Conservation (phyloP, 2,888 invertebrate species). For the Koerneria pararmatus region DNA sequence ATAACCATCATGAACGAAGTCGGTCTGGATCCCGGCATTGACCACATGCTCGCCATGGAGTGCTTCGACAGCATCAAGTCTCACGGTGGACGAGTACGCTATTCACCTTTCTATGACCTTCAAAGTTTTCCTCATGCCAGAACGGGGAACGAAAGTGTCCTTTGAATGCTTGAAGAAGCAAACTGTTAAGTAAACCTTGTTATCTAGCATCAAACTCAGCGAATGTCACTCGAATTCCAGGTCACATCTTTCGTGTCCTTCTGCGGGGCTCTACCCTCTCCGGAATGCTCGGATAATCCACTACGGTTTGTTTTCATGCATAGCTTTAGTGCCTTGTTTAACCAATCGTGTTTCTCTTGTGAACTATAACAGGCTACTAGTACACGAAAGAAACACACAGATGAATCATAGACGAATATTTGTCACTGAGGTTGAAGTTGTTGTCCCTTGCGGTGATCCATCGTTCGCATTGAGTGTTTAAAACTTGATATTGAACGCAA, state of each 20-base stretch:
- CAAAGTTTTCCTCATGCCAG: neutral
- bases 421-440: too few relatives aligned
- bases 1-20: constrained; percentile 92
- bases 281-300: constrained; percentile 85
- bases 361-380: too few relatives aligned
- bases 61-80: constrained; percentile 83
- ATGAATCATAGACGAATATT: too few relatives aligned
- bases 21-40: constrained; percentile 96
- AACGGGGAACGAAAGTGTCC: too few relatives aligned
- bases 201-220: neutral
- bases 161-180: too few relatives aligned
- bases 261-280: constrained; percentile 94
- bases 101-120: neutral
- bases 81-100: constrained; percentile 74
- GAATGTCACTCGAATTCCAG: too few relatives aligned
- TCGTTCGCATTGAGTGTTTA: too few relatives aligned
- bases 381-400: too few relatives aligned
- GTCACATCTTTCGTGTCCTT: constrained; percentile 91
- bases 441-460: too few relatives aligned
- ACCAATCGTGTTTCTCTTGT: too few relatives aligned
- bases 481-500: too few relatives aligned
- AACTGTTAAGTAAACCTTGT: too few relatives aligned
- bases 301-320: constrained; percentile 58
- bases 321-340: neutral
- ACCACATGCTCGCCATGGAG: constrained; percentile 91